A percentile compares a stretch with the other conserved stretches of the same genome.
These are phyloP conservation scores for Petrolisthes cinctipes DNA, from an alignment of 2,888 invertebrate genomes.

Conservation along the genomic window DNA sequence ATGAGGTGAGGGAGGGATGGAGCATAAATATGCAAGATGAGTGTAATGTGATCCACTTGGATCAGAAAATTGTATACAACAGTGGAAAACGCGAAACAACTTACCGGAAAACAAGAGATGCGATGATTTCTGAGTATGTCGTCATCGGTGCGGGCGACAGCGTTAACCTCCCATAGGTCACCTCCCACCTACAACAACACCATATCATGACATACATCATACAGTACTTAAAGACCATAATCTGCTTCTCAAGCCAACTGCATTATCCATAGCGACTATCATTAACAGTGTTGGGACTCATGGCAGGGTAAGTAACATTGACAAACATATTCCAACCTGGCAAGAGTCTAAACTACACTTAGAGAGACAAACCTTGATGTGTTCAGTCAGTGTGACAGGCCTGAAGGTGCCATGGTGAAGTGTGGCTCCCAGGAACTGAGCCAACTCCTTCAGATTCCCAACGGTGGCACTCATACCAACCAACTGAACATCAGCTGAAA, in stretches of 20 bases:
- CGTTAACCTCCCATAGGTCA: constrained; percentile 40
- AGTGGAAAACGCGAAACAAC: not conserved
- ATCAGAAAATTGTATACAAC: not conserved
- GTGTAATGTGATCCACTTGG: too few species aligned
- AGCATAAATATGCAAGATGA: too few species aligned
- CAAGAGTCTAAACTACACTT: not conserved
- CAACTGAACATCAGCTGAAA: constrained; percentile 81
- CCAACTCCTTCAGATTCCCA: constrained; percentile 87
- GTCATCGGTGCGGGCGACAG: constrained; percentile 44
- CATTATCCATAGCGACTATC: too few species aligned
- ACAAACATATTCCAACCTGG: not conserved
- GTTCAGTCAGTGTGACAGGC: constrained; percentile 84
- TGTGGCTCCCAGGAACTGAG: constrained; percentile 83
- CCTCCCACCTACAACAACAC: constrained; percentile 25
- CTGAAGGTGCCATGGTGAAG: constrained; percentile 88
- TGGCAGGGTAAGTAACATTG: not conserved
- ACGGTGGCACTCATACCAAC: constrained; percentile 98
- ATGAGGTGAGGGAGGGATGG: too few species aligned
- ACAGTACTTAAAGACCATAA: too few species aligned
- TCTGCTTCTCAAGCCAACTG: too few species aligned
- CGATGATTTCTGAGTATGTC: constrained; percentile 43
- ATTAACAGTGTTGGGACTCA: not conserved
- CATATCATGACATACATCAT: not conserved
- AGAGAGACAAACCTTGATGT: constrained; percentile 67
- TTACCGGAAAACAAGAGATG: constrained; percentile 32